Base-by-base conservation (phyloP, 1,140 invertebrate species). In the Pachyrhynchus sulphureomaculatus region DNA sequence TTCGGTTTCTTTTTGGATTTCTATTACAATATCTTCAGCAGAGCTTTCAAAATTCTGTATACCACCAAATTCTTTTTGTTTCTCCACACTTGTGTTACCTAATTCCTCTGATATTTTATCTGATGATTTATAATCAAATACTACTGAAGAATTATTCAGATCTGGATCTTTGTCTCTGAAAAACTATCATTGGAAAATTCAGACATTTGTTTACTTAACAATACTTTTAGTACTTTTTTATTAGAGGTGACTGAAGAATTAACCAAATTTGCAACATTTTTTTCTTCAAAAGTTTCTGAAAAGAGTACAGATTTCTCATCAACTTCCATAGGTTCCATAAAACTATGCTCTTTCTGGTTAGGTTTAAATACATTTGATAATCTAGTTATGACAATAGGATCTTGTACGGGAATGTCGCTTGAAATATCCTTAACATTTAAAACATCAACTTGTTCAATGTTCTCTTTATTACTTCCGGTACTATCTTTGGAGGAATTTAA, bases 291-390 rank as follows among this genome's bases (percentile, higher is more conserved):
- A 44, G 17, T 26, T 33, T 59, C 18, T 15, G 41, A 4, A 26
- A 32, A 15, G 18, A 51, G 17, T 24, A 51, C n/a, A 39, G 57
- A 52, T 17, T 29, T 32, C 4, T 51, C 37, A 44, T 64, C 62
- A 2, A 64, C 49, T 36, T 64, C 62, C 62, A 64, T 64, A 4
- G 62, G 55, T 41, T 64, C 62, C 10, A 53, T 26, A 42, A 59
- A 64, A 34, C 62, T 64, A n/a, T 37, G 48, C 5, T 59, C 42
- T 10, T 34, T 42, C 18, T 55, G 44, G 32, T 59, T 64, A 6
- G 62, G 62, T 20, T 45, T 53, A 26, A 65, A 62, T 23, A 61
- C 64, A 26, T 65, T 58, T n/a, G 64, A 61, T 15, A 61, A 18
- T 37, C 58, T 49, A 24, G 34, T 0, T 5, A 21, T 10, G 26